Evolutionary conservation across 1,140 invertebrate species (phyloP).

Genomic region (Formica selysi): DNA sequence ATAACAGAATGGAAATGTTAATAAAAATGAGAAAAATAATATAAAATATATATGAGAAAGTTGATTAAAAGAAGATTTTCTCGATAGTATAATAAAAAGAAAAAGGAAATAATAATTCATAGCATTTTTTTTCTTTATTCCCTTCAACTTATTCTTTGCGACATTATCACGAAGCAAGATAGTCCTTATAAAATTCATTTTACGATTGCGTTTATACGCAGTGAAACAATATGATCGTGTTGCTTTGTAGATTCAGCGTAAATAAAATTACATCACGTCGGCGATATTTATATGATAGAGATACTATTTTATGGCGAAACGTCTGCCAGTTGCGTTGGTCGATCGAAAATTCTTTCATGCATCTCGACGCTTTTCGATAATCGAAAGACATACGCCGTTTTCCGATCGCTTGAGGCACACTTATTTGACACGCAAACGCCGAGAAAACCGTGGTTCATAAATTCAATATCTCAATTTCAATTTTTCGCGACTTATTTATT

Average conservation of each 20-base stretch:
- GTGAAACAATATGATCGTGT: neutral
- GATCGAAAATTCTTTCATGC: neutral
- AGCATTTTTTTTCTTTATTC: neutral
- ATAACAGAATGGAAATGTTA: neutral
- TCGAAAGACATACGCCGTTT: neutral
- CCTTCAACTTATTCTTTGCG: neutral
- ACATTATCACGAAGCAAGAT: neutral
- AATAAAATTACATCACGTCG: constrained; percentile 52
- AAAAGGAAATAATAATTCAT: neutral
- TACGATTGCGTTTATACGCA: constrained; percentile 14
- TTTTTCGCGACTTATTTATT: constrained; percentile 69
- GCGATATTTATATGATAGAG: constrained; percentile 32
- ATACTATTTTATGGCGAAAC: neutral
- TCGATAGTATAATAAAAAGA: neutral
- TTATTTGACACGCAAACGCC: constrained; percentile 46
- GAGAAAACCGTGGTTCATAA: neutral
- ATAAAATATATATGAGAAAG: neutral
- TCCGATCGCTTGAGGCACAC: constrained; percentile 8
- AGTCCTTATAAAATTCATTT: constrained; percentile 13
- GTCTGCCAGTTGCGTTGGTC: neutral
- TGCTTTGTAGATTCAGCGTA: constrained; percentile 4
- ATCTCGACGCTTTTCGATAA: constrained; percentile 12
- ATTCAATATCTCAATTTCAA: constrained; percentile 68
- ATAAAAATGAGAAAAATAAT: neutral
- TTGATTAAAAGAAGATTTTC: neutral